phyloP scores from a whole-genome alignment of 2,888 invertebrate species.

The Campoplex nolae region DNA sequence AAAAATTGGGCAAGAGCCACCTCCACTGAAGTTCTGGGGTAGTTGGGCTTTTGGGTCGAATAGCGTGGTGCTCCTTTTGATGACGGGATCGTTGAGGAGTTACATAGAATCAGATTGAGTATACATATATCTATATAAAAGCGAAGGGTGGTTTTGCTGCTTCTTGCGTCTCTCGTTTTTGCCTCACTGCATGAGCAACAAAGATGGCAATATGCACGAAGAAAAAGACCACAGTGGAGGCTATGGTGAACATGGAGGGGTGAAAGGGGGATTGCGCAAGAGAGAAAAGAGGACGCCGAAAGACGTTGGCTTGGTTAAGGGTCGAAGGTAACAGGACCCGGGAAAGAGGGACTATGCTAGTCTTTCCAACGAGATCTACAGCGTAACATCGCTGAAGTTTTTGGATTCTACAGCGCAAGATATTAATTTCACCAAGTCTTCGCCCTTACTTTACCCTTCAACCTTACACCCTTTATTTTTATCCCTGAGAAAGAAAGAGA shows the following conservation, averaged over 20 bases:
- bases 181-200: slow-evolving; percentile 69
- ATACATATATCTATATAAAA: slow-evolving; percentile 39
- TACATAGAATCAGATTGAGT: slow-evolving; percentile 65
- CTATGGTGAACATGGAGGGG: slow-evolving; percentile 65
- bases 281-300: slow-evolving; percentile 37
- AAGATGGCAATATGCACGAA: slow-evolving; percentile 31
- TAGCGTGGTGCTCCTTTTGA: slow-evolving; percentile 70
- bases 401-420: slow-evolving; percentile 65
- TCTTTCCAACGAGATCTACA: slow-evolving; percentile 57
- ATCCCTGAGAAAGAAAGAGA: background rate
- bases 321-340: slow-evolving; percentile 71
- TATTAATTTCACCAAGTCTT: slow-evolving; percentile 70
- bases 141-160: slow-evolving; percentile 42
- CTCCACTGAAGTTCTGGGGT: slow-evolving; percentile 59
- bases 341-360: slow-evolving; percentile 71
- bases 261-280: slow-evolving; percentile 64
- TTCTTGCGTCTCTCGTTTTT: slow-evolving; percentile 80
- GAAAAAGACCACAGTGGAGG: slow-evolving; percentile 60
- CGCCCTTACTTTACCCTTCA: background rate
- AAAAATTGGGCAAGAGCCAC: slow-evolving; percentile 68
- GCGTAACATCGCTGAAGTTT: slow-evolving; percentile 62
- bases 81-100: slow-evolving; percentile 66
- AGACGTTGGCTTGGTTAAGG: slow-evolving; percentile 67
- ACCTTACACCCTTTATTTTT: slow-evolving; percentile 46
- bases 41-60: slow-evolving; percentile 65